phyloP scores from a whole-genome alignment of 2,113 vertebrate species.

The Hippocampus guttulatus region DNA sequence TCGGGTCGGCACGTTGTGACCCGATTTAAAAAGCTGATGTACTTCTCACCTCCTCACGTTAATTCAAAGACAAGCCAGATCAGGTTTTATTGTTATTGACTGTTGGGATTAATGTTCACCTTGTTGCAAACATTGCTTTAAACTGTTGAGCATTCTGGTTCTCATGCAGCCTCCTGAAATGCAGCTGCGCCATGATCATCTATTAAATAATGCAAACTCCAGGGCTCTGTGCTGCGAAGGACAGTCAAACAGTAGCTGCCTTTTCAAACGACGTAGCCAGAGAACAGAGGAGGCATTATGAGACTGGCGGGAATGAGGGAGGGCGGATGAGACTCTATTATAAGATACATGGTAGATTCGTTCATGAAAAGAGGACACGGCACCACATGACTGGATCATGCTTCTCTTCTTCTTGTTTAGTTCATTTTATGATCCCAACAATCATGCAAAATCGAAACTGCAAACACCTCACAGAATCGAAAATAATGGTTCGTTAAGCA shows the following conservation, averaged over 20 bases:
- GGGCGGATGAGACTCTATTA: constrained; percentile 38
- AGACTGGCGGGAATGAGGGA: constrained; percentile 9
- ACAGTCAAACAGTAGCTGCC: constrained; percentile 43
- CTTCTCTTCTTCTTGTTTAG: neutral
- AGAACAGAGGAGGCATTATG: constrained; percentile 62
- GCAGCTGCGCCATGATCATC: constrained; percentile 3
- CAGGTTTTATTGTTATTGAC: neutral
- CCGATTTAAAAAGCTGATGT: neutral
- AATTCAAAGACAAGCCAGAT: neutral
- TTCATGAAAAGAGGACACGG: constrained; percentile 21
- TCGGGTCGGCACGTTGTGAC: neutral
- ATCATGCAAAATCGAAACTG: neutral
- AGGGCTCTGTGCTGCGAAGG: constrained; percentile 24
- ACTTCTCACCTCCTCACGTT: neutral
- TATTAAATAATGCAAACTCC: constrained; percentile 5
- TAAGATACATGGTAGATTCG: constrained; percentile 22
- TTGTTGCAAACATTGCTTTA: neutral
- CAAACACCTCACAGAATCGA: neutral
- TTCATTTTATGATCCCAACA: neutral
- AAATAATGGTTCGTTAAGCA: neutral
- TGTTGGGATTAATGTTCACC: neutral
- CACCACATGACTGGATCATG: constrained; percentile 5
- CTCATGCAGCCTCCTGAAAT: neutral
- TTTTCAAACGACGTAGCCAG: constrained; percentile 28
- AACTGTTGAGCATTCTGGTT: neutral